phyloP scores from a whole-genome alignment of 2,113 vertebrate species.

The Pantherophis guttatus region DNA sequence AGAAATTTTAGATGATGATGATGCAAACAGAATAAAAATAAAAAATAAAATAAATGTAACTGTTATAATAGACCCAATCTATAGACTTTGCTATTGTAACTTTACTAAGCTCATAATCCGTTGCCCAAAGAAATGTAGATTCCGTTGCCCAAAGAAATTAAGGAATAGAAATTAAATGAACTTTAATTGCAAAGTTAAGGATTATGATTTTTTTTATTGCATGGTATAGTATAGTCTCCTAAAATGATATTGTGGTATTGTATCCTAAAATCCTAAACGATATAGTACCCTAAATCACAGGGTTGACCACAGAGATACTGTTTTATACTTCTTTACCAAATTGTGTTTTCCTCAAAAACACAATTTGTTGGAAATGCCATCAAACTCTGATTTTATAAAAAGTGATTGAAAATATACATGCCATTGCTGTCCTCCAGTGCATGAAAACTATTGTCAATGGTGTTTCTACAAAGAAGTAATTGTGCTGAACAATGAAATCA shows the following conservation, averaged over 20 bases:
- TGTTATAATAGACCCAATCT: not conserved
- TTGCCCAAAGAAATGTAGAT: not conserved
- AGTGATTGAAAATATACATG: not conserved
- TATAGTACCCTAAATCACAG: not conserved
- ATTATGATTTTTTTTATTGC: not conserved
- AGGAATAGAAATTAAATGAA: not conserved
- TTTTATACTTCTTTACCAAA: not conserved
- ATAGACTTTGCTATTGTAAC: not conserved
- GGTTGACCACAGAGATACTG: not conserved
- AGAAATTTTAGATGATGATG: too few species aligned
- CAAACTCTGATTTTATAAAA: not conserved
- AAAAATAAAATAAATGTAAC: not conserved
- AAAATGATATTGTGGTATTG: not conserved
- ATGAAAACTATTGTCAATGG: not conserved
- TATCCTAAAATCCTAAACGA: not conserved
- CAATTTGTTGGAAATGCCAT: not conserved
- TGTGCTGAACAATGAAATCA: not conserved
- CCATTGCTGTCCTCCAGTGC: not conserved
- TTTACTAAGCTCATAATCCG: not conserved
- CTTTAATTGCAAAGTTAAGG: not conserved
- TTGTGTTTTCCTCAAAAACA: not conserved
- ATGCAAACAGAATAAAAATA: not conserved
- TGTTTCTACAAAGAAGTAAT: not conserved
- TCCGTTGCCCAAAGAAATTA: not conserved
- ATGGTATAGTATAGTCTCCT: not conserved